phyloP scores from a whole-genome alignment of 2,888 invertebrate genomes.

The Antheraea assamensis region DNA sequence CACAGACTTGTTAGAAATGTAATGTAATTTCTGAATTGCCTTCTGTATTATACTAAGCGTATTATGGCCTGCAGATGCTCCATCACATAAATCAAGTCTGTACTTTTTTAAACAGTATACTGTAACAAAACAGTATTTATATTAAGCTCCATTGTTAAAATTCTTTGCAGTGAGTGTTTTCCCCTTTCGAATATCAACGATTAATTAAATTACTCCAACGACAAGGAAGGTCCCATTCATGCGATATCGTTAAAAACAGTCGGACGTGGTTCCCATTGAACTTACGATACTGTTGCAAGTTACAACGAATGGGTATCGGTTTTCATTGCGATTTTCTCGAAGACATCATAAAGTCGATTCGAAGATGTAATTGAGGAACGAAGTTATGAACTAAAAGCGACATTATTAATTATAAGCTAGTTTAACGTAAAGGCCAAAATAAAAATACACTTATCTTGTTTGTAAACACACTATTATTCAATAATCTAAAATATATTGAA shows the following conservation, averaged over 20 bases:
- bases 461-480: too few species aligned
- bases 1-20: too few species aligned
- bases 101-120: too few species aligned
- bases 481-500: too few species aligned
- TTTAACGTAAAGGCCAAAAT: neutral
- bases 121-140: neutral
- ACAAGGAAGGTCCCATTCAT: neutral
- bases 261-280: neutral
- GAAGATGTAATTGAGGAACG: slow-evolving; percentile 2
- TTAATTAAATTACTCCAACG: slow-evolving; percentile 3
- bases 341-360: slow-evolving; percentile 24
- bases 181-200: neutral
- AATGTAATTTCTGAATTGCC: too few species aligned
- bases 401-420: neutral
- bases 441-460: neutral
- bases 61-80: too few species aligned
- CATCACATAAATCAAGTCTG: too few species aligned
- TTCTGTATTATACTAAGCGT: too few species aligned
- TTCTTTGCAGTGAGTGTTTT: neutral
- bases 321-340: slow-evolving; percentile 29
- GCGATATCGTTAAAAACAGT: slow-evolving; percentile 14
- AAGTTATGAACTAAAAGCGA: slow-evolving; percentile 17
- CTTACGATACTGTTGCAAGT: slow-evolving; percentile 15
- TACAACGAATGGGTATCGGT: slow-evolving; percentile 32
- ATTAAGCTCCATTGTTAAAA: neutral